Evolutionary conservation across 2,888 invertebrate genomes (phyloP).

Genomic region (Rhagium mordax): DNA sequence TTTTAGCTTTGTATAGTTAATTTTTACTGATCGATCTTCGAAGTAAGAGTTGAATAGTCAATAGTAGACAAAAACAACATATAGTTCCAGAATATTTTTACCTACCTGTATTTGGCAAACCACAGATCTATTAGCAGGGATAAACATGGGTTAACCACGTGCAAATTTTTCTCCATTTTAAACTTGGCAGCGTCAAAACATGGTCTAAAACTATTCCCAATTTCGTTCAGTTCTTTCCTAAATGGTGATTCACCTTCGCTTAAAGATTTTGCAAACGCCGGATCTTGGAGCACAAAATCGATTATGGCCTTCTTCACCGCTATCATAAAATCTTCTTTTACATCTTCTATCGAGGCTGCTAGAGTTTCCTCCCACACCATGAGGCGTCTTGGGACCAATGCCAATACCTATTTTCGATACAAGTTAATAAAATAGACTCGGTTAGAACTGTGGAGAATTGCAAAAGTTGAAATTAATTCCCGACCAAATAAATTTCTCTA

Average conservation of each 20-base stretch:
- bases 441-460: neutral
- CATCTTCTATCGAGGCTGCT: constrained; percentile 80
- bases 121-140: constrained; percentile 86
- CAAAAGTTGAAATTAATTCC: neutral
- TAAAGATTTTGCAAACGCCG: constrained; percentile 73
- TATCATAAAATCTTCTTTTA: constrained; percentile 88
- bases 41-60: no score
- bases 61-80: no score
- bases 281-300: constrained; percentile 91
- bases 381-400: constrained; percentile 76
- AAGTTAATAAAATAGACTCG: neutral
- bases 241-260: constrained; percentile 72
- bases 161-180: constrained; percentile 76
- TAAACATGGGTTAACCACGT: constrained; percentile 87
- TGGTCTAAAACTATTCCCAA: constrained; percentile 80
- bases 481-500: no score
- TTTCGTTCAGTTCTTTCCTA: constrained; percentile 74
- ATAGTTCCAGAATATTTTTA: neutral
- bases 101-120: constrained; percentile 81
- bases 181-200: constrained; percentile 67
- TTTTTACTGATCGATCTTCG: no score
- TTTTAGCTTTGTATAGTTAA: no score
- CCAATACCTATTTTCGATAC: constrained; percentile 72
- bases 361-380: constrained; percentile 77
- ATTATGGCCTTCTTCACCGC: constrained; percentile 93